Conservation (phyloP, 2,797 vertebrate genomes). For the Catharus ustulatus region DNA sequence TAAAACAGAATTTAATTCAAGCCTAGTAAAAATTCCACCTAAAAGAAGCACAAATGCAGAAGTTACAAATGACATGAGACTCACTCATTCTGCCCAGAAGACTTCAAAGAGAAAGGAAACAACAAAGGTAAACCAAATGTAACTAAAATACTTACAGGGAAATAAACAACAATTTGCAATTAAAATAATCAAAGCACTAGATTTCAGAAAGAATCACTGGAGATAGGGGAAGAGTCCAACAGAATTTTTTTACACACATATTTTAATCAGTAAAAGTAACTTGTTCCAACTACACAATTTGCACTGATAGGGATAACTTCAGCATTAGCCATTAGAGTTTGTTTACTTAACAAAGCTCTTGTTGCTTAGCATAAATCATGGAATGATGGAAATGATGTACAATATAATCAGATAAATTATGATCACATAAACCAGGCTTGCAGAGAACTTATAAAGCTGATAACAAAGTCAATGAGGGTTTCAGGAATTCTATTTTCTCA, state of each 20-base stretch:
- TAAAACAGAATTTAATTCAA: neutral
- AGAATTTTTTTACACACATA: neutral
- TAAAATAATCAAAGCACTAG: neutral
- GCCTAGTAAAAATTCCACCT: neutral
- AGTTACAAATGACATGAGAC: neutral
- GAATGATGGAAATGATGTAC: neutral
- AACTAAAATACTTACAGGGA: neutral
- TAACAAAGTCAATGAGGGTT: neutral
- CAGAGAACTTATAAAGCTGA: neutral
- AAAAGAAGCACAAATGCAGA: neutral
- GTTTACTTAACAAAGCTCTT: neutral
- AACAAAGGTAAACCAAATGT: neutral
- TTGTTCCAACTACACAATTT: neutral
- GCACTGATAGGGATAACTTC: neutral
- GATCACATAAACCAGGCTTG: neutral
- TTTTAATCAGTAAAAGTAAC: neutral
- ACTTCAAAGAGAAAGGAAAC: constrained; percentile 7
- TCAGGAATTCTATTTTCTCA: neutral
- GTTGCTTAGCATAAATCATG: neutral
- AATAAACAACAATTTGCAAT: neutral
- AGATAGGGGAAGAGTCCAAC: neutral
- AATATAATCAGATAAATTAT: neutral
- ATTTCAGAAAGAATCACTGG: neutral
- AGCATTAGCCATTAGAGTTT: neutral
- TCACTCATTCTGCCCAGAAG: neutral